Evolutionary conservation across 2,113 vertebrate species (phyloP).

Genomic region (Oreochromis tanganicae): DNA sequence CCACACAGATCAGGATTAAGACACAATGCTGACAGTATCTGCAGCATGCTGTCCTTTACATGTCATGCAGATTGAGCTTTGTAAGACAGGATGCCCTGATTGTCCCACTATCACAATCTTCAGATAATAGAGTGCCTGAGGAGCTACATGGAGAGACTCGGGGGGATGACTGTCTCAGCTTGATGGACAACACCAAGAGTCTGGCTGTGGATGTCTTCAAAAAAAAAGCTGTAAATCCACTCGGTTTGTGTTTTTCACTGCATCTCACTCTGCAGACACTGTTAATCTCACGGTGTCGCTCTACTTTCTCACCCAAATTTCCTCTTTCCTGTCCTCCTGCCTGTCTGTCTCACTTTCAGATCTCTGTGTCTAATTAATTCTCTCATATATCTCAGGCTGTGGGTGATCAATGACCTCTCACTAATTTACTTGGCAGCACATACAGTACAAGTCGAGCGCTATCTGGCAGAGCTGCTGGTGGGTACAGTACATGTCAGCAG

Average conservation of each 20-base stretch:
- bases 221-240: constrained; percentile 16
- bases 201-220: neutral
- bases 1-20: neutral
- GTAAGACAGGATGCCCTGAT: neutral
- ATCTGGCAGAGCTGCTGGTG: neutral
- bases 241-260: neutral
- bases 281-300: neutral
- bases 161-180: neutral
- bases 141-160: neutral
- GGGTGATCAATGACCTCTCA: constrained; percentile 42
- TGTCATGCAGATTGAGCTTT: neutral
- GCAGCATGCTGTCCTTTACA: neutral
- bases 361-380: constrained; percentile 31
- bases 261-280: constrained; percentile 14
- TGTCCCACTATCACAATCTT: neutral
- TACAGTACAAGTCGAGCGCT: neutral
- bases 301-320: neutral
- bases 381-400: constrained; percentile 2
- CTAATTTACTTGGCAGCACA: constrained; percentile 22
- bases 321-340: neutral
- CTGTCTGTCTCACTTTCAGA: neutral
- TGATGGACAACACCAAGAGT: neutral
- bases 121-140: neutral
- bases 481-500: neutral
- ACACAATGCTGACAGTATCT: neutral